Base-by-base conservation (phyloP, 2,113 vertebrate genomes). In the Calidris pygmaea region DNA sequence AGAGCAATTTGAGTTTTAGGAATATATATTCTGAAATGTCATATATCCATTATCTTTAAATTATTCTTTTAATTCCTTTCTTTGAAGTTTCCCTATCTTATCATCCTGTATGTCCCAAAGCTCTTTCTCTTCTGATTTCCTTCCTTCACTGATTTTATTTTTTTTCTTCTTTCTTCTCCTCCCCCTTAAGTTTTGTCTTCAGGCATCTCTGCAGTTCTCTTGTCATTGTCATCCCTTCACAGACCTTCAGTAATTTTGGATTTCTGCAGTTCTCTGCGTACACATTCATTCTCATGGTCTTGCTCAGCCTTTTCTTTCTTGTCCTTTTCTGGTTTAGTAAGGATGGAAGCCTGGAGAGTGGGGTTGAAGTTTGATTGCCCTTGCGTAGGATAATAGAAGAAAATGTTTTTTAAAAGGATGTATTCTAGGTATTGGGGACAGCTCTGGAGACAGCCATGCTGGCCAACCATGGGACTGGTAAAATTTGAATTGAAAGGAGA, bases 31-130 rank as follows among this genome's bases (percentile, higher is more conserved):
- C 55, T 86, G 63, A 95, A 77, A 81, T 59, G 52, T 80, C 67
- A 63, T 26, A 2, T 88, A 87, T 74, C 26, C 23, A 7, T 94
- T 87, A 92, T 77, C 82, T 95, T 83, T 55, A 77, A 93, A 77
- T 93, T 87, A 67, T 59, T 93, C 50, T 83, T 89, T 77, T 83
- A 60, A 86, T 94, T 94, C 27, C 35, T 90, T 94, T 43, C 90
- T 94, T 96, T 93, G 83, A 95, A 94, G 65, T 92, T 90, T 80
- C 84, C 19, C 63, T 74, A 27, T 89, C 79, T 91, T 71, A 79
- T 34, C 47, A 89, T 92, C 56, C 35, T 70, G 0, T 45, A 18
- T 86, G 55, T 85, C 82, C 73, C 66, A 80, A 32, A 93, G 52
- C 27, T 2, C 47, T 76, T 91, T 55, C 26, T 77, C n/a, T 92